phyloP scores from a whole-genome alignment of 2,113 vertebrate genomes.

The Sphyrna mokarran region DNA sequence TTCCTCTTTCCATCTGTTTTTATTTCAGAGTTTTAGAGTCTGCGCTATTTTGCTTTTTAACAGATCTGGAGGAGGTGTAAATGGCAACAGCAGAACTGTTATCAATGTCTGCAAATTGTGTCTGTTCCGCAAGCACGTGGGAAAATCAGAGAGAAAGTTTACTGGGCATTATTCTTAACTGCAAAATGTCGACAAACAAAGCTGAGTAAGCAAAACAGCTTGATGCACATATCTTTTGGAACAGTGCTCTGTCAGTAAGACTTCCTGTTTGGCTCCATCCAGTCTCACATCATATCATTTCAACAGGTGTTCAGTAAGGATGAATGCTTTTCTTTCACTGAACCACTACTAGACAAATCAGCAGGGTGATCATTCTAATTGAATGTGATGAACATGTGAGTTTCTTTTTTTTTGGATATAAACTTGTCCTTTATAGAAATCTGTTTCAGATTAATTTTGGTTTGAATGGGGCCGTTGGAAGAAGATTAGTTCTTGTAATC shows the following conservation, averaged over 20 bases:
- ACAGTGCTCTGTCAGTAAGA: not conserved
- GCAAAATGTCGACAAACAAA: not conserved
- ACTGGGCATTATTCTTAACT: not conserved
- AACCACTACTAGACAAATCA: not conserved
- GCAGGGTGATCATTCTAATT: not conserved
- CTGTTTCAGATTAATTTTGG: not conserved
- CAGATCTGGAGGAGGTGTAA: no score
- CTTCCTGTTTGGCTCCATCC: not conserved
- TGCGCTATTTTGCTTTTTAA: no score
- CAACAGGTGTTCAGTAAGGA: not conserved
- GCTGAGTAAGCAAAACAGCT: not conserved
- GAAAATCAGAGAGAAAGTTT: not conserved
- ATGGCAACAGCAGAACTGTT: no score
- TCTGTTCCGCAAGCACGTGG: no score
- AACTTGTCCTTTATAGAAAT: conserved; percentile 7
- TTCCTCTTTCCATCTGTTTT: no score
- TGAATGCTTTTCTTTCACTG: not conserved
- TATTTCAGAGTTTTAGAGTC: no score
- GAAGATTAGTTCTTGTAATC: not conserved
- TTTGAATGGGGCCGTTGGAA: not conserved
- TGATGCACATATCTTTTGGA: not conserved
- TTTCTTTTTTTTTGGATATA: not conserved
- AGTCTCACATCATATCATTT: not conserved
- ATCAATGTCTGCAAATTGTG: no score
- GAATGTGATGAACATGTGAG: not conserved